Conservation (phyloP, 2,797 vertebrate genomes). For the Karalla daura region DNA sequence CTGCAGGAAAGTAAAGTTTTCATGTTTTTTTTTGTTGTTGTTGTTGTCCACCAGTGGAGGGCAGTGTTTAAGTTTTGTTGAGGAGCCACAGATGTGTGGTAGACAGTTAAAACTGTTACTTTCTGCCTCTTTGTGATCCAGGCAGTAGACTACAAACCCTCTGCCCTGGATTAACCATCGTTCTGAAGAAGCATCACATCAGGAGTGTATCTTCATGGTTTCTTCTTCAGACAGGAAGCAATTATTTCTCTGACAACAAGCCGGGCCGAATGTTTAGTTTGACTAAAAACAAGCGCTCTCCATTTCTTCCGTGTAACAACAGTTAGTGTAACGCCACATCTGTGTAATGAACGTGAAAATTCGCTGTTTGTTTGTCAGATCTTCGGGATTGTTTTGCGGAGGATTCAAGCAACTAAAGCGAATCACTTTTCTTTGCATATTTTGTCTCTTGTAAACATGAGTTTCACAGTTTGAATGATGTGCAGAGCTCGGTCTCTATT, state of each 20-base stretch:
- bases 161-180: slow-evolving; percentile 42
- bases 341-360: slow-evolving; percentile 1
- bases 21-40: background rate
- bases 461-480: background rate
- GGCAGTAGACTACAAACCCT: slow-evolving; percentile 36
- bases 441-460: background rate
- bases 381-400: background rate
- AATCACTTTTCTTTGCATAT: background rate
- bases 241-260: slow-evolving; percentile 70
- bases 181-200: slow-evolving; percentile 45
- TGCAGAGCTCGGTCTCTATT: background rate
- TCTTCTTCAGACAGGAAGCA: slow-evolving; percentile 83
- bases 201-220: slow-evolving; percentile 56
- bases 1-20: slow-evolving; percentile 6
- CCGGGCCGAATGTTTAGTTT: slow-evolving; percentile 59
- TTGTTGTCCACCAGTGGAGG: slow-evolving; percentile 62
- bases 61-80: slow-evolving; percentile 35
- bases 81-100: background rate
- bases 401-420: background rate
- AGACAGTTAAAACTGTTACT: no score
- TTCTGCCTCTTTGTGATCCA: no score
- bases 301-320: slow-evolving; percentile 9
- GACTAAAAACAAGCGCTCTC: slow-evolving; percentile 37
- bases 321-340: background rate
- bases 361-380: slow-evolving; percentile 16